Conservation (phyloP, 2,113 vertebrate genomes). For the Hydrolagus affinis region DNA sequence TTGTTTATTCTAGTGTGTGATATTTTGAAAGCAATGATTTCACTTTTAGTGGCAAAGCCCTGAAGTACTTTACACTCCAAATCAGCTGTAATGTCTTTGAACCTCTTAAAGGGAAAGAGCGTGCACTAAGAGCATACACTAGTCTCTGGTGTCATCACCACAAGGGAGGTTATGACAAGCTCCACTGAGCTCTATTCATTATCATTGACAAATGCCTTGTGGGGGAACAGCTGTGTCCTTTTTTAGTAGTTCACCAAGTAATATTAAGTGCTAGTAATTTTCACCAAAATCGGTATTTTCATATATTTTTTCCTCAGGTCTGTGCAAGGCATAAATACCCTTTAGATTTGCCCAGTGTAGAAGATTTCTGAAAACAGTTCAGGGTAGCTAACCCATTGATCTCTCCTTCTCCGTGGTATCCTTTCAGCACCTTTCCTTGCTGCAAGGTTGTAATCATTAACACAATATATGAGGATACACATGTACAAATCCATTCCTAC, state of each 20-base stretch:
- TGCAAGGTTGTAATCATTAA: neutral
- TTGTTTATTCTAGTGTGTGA: neutral
- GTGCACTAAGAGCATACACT: neutral
- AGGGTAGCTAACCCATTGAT: neutral
- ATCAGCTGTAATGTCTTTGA: neutral
- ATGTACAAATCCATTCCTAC: neutral
- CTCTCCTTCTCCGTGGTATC: neutral
- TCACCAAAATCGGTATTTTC: neutral
- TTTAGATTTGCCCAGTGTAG: too few species aligned
- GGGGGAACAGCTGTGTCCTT: neutral
- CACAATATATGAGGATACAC: neutral
- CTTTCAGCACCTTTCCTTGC: neutral
- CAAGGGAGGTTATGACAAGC: neutral
- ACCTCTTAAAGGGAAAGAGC: neutral
- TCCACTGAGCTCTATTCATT: neutral
- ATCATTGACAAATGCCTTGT: neutral
- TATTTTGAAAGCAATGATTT: neutral
- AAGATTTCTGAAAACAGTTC: neutral
- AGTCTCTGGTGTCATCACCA: neutral
- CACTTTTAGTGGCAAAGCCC: neutral
- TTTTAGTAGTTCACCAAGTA: neutral
- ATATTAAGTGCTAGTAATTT: neutral
- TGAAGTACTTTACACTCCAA: neutral
- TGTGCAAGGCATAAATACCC: neutral
- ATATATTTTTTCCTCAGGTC: neutral